Conservation (phyloP, 2,888 invertebrate genomes). For the Drosophila barbarae region DNA sequence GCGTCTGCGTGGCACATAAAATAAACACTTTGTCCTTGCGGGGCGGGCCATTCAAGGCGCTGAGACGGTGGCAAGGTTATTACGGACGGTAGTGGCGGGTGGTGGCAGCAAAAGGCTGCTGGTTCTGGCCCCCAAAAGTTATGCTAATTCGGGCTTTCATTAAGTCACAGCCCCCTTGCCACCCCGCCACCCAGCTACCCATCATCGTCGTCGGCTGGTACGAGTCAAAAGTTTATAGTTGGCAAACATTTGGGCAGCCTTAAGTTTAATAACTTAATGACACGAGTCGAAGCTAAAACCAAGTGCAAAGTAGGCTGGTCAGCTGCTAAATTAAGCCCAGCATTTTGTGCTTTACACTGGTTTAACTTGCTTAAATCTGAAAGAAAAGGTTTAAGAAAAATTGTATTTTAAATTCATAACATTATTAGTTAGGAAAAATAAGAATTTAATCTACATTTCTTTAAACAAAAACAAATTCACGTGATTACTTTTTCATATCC, state of each 20-base stretch:
- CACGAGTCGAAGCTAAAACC: conserved; percentile 55
- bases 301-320: conserved; percentile 68
- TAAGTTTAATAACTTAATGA: conserved; percentile 71
- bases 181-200: conserved; percentile 11
- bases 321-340: conserved; percentile 67
- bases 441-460: neutral
- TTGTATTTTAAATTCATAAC: too few relatives aligned
- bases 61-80: conserved; percentile 28
- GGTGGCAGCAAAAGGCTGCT: conserved; percentile 8
- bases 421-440: neutral
- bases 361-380: neutral
- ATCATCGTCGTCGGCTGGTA: conserved; percentile 27
- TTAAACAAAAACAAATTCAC: neutral
- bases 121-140: conserved; percentile 49
- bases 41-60: conserved; percentile 25
- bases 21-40: conserved; percentile 67
- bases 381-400: neutral
- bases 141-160: conserved; percentile 70
- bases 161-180: conserved; percentile 54
- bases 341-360: conserved; percentile 12
- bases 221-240: conserved; percentile 63
- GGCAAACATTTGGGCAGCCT: conserved; percentile 64
- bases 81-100: conserved; percentile 1
- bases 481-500: neutral
- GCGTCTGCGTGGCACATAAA: conserved; percentile 50